Evolutionary conservation across 2,113 vertebrate genomes (phyloP).

Genomic region (Mionectes macconnelli): DNA sequence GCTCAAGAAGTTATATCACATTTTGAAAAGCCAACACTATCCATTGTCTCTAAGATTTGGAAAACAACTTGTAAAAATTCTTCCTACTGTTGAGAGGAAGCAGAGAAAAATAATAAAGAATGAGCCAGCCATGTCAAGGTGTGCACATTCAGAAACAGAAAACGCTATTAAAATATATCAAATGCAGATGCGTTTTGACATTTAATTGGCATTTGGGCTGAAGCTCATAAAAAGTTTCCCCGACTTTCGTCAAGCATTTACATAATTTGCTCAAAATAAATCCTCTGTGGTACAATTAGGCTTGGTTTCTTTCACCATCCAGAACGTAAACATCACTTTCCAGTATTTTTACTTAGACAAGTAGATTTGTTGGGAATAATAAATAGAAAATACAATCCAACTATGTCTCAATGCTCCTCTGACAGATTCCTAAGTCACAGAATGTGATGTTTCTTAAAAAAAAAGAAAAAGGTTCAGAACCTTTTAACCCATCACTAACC

Average conservation of each 20-base stretch:
- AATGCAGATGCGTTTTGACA: slow-evolving; percentile 30
- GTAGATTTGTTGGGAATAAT: slow-evolving; percentile 18
- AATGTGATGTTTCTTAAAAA: neutral
- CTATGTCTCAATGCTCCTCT: neutral
- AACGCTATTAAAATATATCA: neutral
- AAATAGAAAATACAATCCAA: neutral
- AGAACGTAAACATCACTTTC: neutral
- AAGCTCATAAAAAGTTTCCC: neutral
- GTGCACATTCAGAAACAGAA: neutral
- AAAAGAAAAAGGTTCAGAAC: neutral
- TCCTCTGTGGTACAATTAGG: neutral
- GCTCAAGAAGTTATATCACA: neutral
- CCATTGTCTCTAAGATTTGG: neutral
- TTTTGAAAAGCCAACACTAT: neutral
- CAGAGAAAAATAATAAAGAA: neutral
- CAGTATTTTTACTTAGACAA: neutral
- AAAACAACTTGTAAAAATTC: slow-evolving; percentile 35
- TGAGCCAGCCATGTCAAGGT: neutral
- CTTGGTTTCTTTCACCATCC: neutral
- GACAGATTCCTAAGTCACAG: neutral
- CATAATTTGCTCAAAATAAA: slow-evolving; percentile 52
- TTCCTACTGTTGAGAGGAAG: neutral
- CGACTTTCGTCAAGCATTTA: slow-evolving; percentile 6
- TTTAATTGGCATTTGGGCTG: slow-evolving; percentile 34
- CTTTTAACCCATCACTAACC: neutral